Conservation (phyloP, 2,888 invertebrate species). For the Mylabris sibirica region DNA sequence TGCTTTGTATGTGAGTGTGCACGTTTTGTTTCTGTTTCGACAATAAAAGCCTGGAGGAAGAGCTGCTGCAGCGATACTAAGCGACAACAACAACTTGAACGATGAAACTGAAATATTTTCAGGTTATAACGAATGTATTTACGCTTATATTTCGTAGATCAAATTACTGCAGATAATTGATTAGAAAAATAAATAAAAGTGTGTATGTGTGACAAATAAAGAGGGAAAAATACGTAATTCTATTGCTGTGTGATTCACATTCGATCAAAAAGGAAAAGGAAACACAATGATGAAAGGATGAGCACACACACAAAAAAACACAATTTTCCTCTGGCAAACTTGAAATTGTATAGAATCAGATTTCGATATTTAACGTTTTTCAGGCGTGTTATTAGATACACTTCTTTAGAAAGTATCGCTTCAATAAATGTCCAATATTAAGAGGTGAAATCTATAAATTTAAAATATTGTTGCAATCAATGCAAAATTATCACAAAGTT, state of each 20-base stretch:
- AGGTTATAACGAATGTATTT: too few species aligned
- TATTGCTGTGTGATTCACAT: not conserved
- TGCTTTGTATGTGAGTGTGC: not conserved
- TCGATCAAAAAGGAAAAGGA: not conserved
- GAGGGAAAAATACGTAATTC: not conserved
- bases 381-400: conserved; percentile 48
- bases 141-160: not conserved
- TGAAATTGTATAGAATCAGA: conserved; percentile 40
- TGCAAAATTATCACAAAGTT: conserved; percentile 15
- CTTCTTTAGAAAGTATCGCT: conserved; percentile 40
- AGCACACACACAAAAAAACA: conserved; percentile 17
- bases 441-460: conserved; percentile 27
- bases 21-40: conserved; percentile 2
- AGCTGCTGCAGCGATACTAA: not conserved
- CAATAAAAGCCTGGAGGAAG: not conserved
- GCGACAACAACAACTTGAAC: not conserved
- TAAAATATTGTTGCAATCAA: conserved; percentile 21
- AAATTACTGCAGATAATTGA: not conserved
- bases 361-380: conserved; percentile 47
- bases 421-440: conserved; percentile 33
- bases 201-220: too few species aligned
- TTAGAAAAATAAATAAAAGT: not conserved
- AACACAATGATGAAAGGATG: not conserved
- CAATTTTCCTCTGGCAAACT: conserved; percentile 32
- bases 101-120: not conserved